Percentiles rank a stretch among this genome's conserved stretches.
These are phyloP conservation scores for Cotesia glomerata DNA, from an alignment of 1,140 invertebrate species.

Conservation along the genomic window DNA sequence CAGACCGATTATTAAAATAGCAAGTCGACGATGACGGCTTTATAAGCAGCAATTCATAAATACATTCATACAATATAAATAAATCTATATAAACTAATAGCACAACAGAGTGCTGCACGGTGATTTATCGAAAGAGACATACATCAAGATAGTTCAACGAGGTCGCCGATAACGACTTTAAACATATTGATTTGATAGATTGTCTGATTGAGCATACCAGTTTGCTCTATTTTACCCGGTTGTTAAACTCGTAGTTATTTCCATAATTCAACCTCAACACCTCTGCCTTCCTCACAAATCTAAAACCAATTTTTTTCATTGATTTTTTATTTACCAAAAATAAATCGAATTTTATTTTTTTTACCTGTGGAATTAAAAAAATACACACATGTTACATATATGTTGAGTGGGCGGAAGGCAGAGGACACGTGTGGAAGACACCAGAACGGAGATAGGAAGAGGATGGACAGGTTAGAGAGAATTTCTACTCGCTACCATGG, in stretches of 20 bases:
- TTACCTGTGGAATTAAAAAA: too few species aligned
- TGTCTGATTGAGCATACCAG: neutral
- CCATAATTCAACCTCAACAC: neutral
- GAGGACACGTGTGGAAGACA: conserved; percentile 36
- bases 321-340: neutral
- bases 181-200: neutral
- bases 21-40: conserved; percentile 14
- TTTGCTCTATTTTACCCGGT: neutral
- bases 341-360: too few species aligned
- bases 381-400: too few species aligned
- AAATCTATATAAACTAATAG: neutral
- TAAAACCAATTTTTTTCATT: neutral
- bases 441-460: conserved; percentile 50
- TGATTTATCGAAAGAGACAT: conserved; percentile 20
- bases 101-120: neutral
- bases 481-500: conserved; percentile 60
- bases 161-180: neutral
- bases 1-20: neutral
- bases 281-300: neutral
- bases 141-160: conserved; percentile 5
- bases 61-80: neutral
- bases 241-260: neutral
- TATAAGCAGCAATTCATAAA: neutral
- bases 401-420: conserved; percentile 54
- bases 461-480: conserved; percentile 56